Base-by-base conservation (phyloP, 2,797 vertebrate species). In the Craterocephalus amniculus region DNA sequence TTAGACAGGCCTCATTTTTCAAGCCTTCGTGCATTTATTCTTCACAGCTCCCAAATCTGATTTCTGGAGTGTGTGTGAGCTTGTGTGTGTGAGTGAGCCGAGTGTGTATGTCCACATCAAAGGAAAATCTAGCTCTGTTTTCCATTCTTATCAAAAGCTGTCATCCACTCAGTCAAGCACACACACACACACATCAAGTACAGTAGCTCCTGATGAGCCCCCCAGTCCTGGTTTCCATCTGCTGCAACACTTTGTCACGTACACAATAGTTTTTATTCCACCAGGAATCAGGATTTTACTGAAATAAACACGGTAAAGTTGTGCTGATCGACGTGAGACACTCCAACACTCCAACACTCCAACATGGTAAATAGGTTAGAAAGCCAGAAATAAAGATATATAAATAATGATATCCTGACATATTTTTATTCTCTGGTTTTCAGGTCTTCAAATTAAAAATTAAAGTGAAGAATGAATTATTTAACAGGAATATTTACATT, bases 1-100 rank as follows among this genome's bases (percentile, higher is more conserved):
- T 87, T 83, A 80, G 84, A 87, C 84, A 90, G 89, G 80, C 83
- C 85, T 91, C 83, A 67, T 87, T 90, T 90, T 88, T 91, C 87
- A 87, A 87, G 80, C 86, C 74, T 80, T 90, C 86, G 74, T 89
- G 82, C 83, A 83, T 89, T 87, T 88, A 81, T 86, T 85, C 83
- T 85, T 88, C 80, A 81, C 85, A 86, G 78, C 87, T 84, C 76
- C 83, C 78, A 89, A 88, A 89, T 89, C 88, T 63, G 85, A 87
- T 89, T 92, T 89, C 74, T 79, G 64, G 67, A 63, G 74, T 31
- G 73, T 48, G 69, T 65, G 80, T 80, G 58, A 67, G 57, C 52
- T 58, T 74, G 74, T 63, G 61, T 69, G 52, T 70, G 54, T 60
- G 72, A 40, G 2, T 16, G 10, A 40, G 10, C 38, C 2, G 40